Base-by-base conservation (phyloP, 2,113 vertebrate species). In the Phylloscopus trochilus region DNA sequence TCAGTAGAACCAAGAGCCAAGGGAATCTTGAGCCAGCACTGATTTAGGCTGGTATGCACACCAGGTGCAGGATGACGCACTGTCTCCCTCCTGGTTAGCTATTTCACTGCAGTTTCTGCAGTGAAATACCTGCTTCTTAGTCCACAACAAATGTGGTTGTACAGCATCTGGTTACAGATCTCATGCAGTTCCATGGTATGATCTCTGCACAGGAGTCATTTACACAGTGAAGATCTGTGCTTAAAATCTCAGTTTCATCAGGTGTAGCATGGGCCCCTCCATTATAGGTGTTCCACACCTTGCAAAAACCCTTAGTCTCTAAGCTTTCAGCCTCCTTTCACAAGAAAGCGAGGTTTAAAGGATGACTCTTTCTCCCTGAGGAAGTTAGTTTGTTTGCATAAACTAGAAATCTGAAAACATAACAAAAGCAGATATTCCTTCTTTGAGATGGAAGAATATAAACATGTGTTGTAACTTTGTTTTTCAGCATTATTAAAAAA, bases 81-180 rank as follows among this genome's bases (percentile, higher is more conserved):
- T 9, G 20, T 31, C 12, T 86, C n/a, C 17, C 8, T 53, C 37
- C 37, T 2, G 5, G 4, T 66, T 74, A 69, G 37, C 12, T 46
- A 2, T 1, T 20, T 5, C 8, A 7, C 18, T 67, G 33, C 17
- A 24, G 13, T 44, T 87, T 81, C 37, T 78, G n/a, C 37, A 69
- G 31, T 60, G 53, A 79, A 64, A 73, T 44, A 20, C 3, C 7
- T 64, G n/a, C 44, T 69, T 69, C 80, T 92, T 1, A 1, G 22
- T 18, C 51, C 20, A 13, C 0, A 1, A 31, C 9, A 44, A 15
- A 15, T 30, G 21, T 2, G 27, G 3, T 39, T 64, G 30, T 49
- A 23, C 44, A 67, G 35, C 35, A 70, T 75, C 70, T 78, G 35
- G 7, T 49, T 80, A 6, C 4, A 33, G 28, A 35, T 21, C 13